Evolutionary conservation across 2,888 invertebrate species (phyloP), one percentile per base, ranked within the genome.

Genomic region (Lochmaea crataegi): DNA sequence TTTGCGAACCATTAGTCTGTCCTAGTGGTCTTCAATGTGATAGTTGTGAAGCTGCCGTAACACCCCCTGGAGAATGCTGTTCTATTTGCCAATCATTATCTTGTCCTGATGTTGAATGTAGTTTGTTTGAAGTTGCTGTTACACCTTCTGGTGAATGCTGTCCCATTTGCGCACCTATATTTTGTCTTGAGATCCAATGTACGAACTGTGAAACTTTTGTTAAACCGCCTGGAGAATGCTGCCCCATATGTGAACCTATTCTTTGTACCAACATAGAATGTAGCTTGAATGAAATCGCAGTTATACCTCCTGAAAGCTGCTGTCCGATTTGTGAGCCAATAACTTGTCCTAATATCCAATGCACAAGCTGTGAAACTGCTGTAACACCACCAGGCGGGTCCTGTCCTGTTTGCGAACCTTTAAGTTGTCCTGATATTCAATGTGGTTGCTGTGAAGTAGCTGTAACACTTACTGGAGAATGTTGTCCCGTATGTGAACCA

Each of bases 71-170:
- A 53, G 16, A 53, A 53, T 53, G 16, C 16, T 53, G 53, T 16
- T 3, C 16, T 9, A 10, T 18, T n/a, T 53, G 53, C 3, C 18
- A 16, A 53, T 6, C 10, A 18, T 7, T 16, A 53, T 7, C 16
- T 18, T 53, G 53, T 53, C 53, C 53, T 53, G 53, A 53, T 53
- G 9, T 53, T 10, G 16, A 53, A 53, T 53, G 53, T 53, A 10
- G 16, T 18, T 53, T 9, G 53, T 53, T 18, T 53, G 53, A 53
- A 16, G 53, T 9, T 53, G 16, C 53, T 18, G 18, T 16, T 16
- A 16, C 2, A 18, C 53, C 18, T 53, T 9, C 9, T 53, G 53
- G 53, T 16, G 53, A 18, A 18, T 53, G 53, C 7, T 53, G 53
- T 18, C 53, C 53, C 5, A 53, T 53, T 53, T 53, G 53, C 16